Evolutionary conservation across 2,888 invertebrate genomes (phyloP).

Genomic region (Icerya purchasi): DNA sequence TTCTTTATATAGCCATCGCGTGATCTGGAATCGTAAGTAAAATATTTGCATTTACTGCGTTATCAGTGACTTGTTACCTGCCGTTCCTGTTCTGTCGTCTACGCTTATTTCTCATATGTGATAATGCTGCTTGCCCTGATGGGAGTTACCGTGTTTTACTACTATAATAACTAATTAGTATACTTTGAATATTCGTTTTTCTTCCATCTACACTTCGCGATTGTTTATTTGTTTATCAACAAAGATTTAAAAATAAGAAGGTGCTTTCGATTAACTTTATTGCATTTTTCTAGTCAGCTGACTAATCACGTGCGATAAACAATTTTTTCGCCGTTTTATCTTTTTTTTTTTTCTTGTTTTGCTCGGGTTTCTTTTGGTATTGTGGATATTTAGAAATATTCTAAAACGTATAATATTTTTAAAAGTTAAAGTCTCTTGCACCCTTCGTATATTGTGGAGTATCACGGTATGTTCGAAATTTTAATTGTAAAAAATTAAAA

Average conservation of each 20-base stretch:
- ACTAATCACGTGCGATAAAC: conserved; percentile 12
- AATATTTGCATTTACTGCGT: not conserved
- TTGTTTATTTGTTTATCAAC: not conserved
- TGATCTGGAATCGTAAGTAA: not conserved
- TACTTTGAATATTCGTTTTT: not conserved
- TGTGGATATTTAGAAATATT: too few species aligned
- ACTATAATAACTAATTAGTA: too few species aligned
- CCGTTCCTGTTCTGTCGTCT: not conserved
- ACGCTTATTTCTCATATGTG: not conserved
- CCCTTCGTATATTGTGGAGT: too few species aligned
- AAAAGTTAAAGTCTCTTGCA: too few species aligned
- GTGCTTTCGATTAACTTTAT: not conserved
- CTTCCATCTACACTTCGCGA: not conserved
- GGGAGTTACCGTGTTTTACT: not conserved
- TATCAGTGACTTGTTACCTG: not conserved
- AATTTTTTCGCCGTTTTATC: conserved; percentile 6
- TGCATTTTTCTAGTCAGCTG: conserved; percentile 10
- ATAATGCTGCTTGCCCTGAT: not conserved
- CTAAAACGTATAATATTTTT: too few species aligned
- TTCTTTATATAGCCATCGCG: not conserved
- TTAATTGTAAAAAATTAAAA: too few species aligned
- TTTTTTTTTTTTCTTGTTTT: too few species aligned
- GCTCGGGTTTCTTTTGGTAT: too few species aligned
- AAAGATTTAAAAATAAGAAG: not conserved
- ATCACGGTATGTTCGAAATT: too few species aligned